Percentiles rank a stretch among this genome's conserved stretches.
Evolutionary conservation across 2,113 vertebrate genomes (phyloP).

Genomic region (Dendrocopos noguchii): DNA sequence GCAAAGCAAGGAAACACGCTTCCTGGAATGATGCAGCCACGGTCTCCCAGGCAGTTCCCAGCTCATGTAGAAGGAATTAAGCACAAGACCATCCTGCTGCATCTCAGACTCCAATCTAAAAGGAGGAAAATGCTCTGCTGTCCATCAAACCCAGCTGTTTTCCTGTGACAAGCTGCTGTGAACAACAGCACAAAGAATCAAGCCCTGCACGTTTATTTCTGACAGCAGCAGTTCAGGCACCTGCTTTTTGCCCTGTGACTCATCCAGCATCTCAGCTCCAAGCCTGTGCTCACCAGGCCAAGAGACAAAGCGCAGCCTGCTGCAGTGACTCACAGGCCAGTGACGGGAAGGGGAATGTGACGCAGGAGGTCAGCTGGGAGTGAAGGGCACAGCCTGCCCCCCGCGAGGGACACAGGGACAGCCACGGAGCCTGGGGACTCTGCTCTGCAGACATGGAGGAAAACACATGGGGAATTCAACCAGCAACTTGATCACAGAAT

Average conservation of each 20-base stretch:
- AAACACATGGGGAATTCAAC: accelerated
- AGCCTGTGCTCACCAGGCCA: not conserved
- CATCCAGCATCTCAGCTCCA: not conserved
- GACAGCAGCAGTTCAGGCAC: not conserved
- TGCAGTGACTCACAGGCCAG: not conserved
- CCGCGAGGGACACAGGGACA: not conserved
- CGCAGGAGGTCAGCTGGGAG: not conserved
- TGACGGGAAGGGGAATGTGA: not conserved
- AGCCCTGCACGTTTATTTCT: constrained; percentile 13
- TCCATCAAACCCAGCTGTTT: not conserved
- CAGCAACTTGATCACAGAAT: not conserved
- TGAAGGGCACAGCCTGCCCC: not conserved
- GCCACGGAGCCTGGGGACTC: accelerated
- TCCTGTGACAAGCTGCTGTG: not conserved
- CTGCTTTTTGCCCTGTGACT: constrained; percentile 42
- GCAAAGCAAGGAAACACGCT: not conserved
- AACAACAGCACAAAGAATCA: not conserved
- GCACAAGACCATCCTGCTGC: not conserved
- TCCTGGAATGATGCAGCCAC: not conserved
- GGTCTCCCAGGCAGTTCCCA: not conserved
- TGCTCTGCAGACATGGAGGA: not conserved
- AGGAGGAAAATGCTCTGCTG: not conserved
- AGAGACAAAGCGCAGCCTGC: not conserved
- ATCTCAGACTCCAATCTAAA: not conserved
- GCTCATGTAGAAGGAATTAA: not conserved